Evolutionary conservation across 2,888 invertebrate genomes (phyloP).

Genomic region (Germaria angustata): DNA sequence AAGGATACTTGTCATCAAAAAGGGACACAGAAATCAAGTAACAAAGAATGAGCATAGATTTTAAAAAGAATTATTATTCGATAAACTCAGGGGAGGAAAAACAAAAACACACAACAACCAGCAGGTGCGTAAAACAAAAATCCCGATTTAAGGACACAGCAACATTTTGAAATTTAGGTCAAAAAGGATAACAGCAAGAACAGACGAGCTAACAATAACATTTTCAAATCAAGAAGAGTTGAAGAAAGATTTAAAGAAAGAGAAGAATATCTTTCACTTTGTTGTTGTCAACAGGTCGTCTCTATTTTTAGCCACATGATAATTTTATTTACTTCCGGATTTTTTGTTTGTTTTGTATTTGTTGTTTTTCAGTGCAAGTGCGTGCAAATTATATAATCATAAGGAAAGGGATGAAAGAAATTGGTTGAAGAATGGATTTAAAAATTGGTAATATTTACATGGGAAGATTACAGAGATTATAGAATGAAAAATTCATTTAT

Average conservation of each 20-base stretch:
- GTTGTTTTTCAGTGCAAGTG: constrained; percentile 28
- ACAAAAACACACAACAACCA: neutral
- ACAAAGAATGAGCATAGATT: neutral
- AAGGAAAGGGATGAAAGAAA: neutral
- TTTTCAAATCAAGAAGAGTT: constrained; percentile 20
- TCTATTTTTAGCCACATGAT: constrained; percentile 39
- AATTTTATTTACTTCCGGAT: constrained; percentile 52
- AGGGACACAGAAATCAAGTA: neutral
- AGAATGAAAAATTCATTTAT: too few relatives aligned
- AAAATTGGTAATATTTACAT: too few relatives aligned
- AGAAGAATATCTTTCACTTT: neutral
- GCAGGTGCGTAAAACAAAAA: constrained; percentile 47
- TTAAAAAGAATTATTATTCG: neutral
- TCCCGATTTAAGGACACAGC: constrained; percentile 50
- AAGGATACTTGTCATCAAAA: constrained; percentile 39
- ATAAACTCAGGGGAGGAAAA: constrained; percentile 14
- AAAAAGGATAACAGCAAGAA: constrained; percentile 35
- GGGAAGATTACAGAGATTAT: too few relatives aligned
- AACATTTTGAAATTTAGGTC: constrained; percentile 58
- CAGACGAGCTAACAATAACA: neutral
- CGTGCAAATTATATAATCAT: constrained; percentile 51
- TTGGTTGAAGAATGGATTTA: neutral
- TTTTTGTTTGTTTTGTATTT: neutral
- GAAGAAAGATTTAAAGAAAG: neutral
- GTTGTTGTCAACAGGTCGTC: constrained; percentile 38